Conservation (phyloP, 2,888 invertebrate genomes). For the Aspidapion aeneum region DNA sequence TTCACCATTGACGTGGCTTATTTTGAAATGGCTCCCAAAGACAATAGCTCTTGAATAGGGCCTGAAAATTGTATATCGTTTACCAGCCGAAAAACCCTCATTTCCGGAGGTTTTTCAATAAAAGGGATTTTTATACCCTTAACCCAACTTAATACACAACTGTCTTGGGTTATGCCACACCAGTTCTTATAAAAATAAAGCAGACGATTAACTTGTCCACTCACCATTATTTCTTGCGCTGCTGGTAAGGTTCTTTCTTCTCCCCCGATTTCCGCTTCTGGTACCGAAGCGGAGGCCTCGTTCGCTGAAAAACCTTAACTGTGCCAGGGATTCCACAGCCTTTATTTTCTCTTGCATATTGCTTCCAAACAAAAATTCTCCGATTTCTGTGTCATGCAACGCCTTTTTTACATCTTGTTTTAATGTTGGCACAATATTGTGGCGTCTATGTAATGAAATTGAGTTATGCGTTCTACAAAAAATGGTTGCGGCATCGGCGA, state of each 20-base stretch:
- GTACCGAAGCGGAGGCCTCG: too few species aligned
- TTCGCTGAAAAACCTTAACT: too few species aligned
- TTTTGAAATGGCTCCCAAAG: not conserved
- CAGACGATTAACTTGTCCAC: not conserved
- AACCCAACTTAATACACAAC: not conserved
- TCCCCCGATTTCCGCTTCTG: too few species aligned
- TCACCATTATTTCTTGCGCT: not conserved
- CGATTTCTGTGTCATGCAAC: too few species aligned
- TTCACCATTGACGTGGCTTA: not conserved
- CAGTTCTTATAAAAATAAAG: not conserved
- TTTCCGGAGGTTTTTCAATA: not conserved
- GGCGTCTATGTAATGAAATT: not conserved
- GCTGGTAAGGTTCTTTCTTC: too few species aligned
- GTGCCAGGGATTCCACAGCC: too few species aligned
- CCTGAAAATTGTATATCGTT: not conserved
- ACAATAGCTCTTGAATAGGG: not conserved
- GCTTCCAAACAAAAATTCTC: too few species aligned
- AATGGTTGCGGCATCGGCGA: not conserved
- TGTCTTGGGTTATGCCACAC: not conserved
- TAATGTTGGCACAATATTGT: not conserved
- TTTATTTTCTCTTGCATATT: too few species aligned
- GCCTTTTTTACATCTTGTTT: too few species aligned
- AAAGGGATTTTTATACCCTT: not conserved
- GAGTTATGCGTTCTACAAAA: not conserved
- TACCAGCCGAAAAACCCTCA: not conserved